phyloP scores from a whole-genome alignment of 2,888 invertebrate species.

The Chironomus riparius region DNA sequence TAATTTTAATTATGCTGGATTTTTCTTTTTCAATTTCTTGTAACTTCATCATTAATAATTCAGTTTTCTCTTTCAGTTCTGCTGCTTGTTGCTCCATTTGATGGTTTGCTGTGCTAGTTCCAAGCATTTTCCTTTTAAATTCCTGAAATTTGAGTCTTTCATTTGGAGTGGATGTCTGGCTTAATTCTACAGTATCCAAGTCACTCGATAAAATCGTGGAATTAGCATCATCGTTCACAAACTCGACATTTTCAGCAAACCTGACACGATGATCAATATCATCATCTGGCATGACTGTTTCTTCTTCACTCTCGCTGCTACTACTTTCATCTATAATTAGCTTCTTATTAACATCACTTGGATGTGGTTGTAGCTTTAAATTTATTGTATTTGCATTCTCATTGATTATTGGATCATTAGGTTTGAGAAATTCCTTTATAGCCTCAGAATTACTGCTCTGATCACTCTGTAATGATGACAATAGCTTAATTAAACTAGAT shows the following conservation, averaged over 20 bases:
- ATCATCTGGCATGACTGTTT: slow-evolving; percentile 3
- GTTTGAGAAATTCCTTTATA: slow-evolving; percentile 40
- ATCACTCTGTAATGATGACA: slow-evolving; percentile 41
- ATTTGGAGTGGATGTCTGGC: slow-evolving; percentile 26
- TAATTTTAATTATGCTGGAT: slow-evolving; percentile 45
- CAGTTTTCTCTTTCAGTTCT: slow-evolving; percentile 40
- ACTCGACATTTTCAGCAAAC: slow-evolving; percentile 29
- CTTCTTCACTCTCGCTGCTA: slow-evolving; percentile 27
- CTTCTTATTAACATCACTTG: slow-evolving; percentile 9
- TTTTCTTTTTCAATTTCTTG: slow-evolving; percentile 55
- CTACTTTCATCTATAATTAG: slow-evolving; percentile 29
- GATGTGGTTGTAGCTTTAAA: slow-evolving; percentile 4
- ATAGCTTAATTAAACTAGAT: slow-evolving; percentile 50
- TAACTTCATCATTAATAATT: slow-evolving; percentile 52
- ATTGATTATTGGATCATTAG: slow-evolving; percentile 37
- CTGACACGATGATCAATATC: slow-evolving; percentile 28
- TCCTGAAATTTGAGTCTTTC: slow-evolving; percentile 40
- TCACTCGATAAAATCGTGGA: slow-evolving; percentile 13
- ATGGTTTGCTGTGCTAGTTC: slow-evolving; percentile 24
- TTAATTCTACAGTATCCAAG: slow-evolving; percentile 1
- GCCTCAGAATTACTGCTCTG: slow-evolving; percentile 43
- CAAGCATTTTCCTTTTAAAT: slow-evolving; percentile 40
- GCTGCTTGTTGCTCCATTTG: slow-evolving; percentile 30
- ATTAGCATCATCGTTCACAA: background rate
- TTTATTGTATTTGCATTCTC: background rate